Percentiles rank a stretch among this genome's conserved stretches.
Conservation (phyloP, 1,140 invertebrate species). For the Drosophila carrolli region DNA sequence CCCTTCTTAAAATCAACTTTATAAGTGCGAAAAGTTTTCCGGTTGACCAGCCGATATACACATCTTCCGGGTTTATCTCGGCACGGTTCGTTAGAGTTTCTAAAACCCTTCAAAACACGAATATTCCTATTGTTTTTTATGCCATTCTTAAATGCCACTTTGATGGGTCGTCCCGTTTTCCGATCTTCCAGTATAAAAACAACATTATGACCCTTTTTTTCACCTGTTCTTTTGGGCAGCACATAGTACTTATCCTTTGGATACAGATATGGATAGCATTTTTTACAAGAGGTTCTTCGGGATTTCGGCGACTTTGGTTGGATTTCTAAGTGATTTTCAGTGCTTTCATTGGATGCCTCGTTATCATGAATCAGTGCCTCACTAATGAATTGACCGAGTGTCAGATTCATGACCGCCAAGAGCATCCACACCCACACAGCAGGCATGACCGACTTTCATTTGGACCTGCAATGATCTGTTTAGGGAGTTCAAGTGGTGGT, state of each 20-base stretch:
- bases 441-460: slow-evolving; percentile 46
- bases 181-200: slow-evolving; percentile 17
- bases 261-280: not conserved
- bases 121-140: slow-evolving; percentile 1
- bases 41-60: slow-evolving; percentile 19
- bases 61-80: not conserved
- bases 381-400: slow-evolving; percentile 5
- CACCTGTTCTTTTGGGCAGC: not conserved
- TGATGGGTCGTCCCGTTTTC: slow-evolving; percentile 7
- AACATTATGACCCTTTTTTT: not conserved
- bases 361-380: not conserved
- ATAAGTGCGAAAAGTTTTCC: not conserved
- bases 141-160: slow-evolving; percentile 25
- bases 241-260: slow-evolving; percentile 8
- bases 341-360: not conserved
- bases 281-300: not conserved
- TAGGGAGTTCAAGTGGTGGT: slow-evolving; percentile 14
- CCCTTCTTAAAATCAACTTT: slow-evolving; percentile 17
- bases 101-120: slow-evolving; percentile 8
- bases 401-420: slow-evolving; percentile 20
- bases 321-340: not conserved
- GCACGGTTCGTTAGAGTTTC: not conserved
- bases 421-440: slow-evolving; percentile 50
- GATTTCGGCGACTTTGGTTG: not conserved
- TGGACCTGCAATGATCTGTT: slow-evolving; percentile 21